A percentile compares a stretch with the other conserved stretches of the same genome.
phyloP scores from a whole-genome alignment of 2,113 vertebrate genomes.

The Mionectes macconnelli region DNA sequence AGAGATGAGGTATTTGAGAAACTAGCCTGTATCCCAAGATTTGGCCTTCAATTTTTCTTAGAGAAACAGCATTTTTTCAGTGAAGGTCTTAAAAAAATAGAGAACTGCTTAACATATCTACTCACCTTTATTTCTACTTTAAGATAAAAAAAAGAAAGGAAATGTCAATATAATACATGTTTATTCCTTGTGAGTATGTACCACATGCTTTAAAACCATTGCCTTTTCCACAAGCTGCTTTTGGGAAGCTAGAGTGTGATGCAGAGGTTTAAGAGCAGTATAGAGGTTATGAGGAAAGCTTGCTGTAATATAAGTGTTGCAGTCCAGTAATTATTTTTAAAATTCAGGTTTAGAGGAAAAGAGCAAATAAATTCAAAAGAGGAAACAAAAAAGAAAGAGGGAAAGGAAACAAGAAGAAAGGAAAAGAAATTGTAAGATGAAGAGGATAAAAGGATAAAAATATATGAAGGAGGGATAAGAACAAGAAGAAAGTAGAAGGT shows the following conservation, averaged over 20 bases:
- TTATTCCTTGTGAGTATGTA: background rate
- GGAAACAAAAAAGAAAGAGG: fast-evolving
- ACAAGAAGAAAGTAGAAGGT: background rate
- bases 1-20: background rate
- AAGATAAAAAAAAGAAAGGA: background rate
- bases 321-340: background rate
- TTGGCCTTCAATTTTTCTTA: background rate
- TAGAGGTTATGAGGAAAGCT: background rate
- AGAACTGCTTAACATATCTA: background rate
- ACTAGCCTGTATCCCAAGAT: background rate
- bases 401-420: background rate
- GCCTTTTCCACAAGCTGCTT: background rate
- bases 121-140: background rate
- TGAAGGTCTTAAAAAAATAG: background rate
- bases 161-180: background rate
- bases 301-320: background rate
- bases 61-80: background rate
- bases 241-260: background rate
- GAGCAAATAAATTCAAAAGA: background rate
- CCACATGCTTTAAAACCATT: background rate
- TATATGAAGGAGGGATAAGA: background rate
- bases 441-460: background rate
- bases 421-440: background rate
- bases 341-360: background rate
- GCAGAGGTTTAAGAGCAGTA: background rate